These are phyloP conservation scores for Ladona fulva DNA, from an alignment of 1,140 invertebrate species.

Conservation along the genomic window DNA sequence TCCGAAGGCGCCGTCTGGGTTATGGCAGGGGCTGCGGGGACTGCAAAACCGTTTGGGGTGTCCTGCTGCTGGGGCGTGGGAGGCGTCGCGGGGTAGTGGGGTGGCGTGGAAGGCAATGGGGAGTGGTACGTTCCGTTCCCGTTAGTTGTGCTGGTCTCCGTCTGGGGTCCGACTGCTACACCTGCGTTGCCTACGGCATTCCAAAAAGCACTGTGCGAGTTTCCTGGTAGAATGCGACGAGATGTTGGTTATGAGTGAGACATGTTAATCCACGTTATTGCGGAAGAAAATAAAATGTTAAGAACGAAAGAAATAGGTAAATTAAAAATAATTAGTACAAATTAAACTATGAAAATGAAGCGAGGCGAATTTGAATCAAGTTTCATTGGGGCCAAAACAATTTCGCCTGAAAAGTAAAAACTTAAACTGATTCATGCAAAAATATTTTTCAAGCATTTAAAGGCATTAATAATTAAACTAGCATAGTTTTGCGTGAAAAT, in stretches of 20 bases:
- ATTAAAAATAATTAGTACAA: no score
- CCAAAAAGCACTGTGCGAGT: neutral
- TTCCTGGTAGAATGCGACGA: constrained; percentile 13
- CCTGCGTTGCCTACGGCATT: constrained; percentile 16
- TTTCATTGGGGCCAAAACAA: no score
- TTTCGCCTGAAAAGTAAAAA: no score
- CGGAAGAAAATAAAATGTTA: no score
- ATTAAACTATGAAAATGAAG: no score
- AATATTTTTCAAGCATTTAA: no score
- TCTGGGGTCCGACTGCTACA: constrained; percentile 41
- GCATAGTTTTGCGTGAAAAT: no score
- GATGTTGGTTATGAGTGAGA: constrained; percentile 12
- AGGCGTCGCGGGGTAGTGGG: constrained; percentile 29
- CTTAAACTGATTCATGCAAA: no score
- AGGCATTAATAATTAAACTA: no score
- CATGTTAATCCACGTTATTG: neutral
- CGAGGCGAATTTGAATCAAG: no score
- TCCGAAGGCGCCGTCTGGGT: constrained; percentile 22
- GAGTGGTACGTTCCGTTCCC: constrained; percentile 41
- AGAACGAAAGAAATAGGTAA: no score
- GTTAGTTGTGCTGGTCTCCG: constrained; percentile 37
- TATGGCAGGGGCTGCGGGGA: constrained; percentile 11
- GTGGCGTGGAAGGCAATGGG: constrained; percentile 50
- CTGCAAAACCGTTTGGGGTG: neutral
- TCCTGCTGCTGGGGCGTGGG: neutral